Conservation (phyloP, 2,797 vertebrate genomes). For the Liparis tanakae region DNA sequence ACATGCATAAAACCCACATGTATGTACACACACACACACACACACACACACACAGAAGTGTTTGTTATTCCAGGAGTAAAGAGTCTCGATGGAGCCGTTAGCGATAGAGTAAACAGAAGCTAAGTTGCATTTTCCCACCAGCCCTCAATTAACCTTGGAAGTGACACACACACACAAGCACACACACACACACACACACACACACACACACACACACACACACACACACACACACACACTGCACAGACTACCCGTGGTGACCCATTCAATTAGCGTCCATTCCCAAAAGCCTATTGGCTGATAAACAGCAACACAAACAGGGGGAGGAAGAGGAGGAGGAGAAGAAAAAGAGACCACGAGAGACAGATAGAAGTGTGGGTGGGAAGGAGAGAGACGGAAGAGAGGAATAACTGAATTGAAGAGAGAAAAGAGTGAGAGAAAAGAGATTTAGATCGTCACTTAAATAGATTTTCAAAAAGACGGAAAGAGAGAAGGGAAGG, state of each 20-base stretch:
- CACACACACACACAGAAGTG: conserved; percentile 32
- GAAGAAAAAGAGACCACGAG: no score
- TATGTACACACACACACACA: conserved; percentile 30
- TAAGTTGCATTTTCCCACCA: conserved; percentile 80
- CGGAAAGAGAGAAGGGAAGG: neutral
- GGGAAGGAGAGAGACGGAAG: neutral
- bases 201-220: conserved; percentile 52
- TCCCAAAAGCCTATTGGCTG: conserved; percentile 77
- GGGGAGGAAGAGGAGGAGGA: neutral
- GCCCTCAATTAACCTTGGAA: conserved; percentile 72
- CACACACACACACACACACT: conserved; percentile 36
- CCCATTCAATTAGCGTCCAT: conserved; percentile 62
- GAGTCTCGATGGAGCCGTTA: conserved; percentile 80
- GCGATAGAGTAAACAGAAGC: conserved; percentile 77
- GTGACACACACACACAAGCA: conserved; percentile 36
- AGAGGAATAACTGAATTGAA: no score
- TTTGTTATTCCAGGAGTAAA: conserved; percentile 81
- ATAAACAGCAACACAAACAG: conserved; percentile 80
- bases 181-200: conserved; percentile 26
- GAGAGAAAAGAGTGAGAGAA: neutral
- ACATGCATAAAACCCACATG: conserved; percentile 15
- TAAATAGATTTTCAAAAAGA: no score
- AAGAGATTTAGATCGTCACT: no score
- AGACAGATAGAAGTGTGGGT: no score
- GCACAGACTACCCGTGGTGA: conserved; percentile 56